A percentile compares a stretch with the other conserved stretches of the same genome.
These are phyloP conservation scores for Odontamblyopus rebecca DNA, from an alignment of 2,797 vertebrate genomes.

Conservation along the genomic window DNA sequence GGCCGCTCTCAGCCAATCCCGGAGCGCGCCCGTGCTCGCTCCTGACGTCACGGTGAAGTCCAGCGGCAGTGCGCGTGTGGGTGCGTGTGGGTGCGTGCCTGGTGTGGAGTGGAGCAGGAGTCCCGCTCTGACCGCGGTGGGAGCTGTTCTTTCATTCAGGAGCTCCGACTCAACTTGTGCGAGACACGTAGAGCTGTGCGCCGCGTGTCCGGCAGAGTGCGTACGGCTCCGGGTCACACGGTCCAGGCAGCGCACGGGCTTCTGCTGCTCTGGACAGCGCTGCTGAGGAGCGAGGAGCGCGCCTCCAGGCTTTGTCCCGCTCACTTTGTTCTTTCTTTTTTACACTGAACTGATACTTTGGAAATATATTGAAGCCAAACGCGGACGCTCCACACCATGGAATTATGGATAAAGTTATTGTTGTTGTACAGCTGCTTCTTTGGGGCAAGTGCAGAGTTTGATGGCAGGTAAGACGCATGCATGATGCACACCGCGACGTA, in stretches of 20 bases:
- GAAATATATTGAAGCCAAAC: slow-evolving; percentile 38
- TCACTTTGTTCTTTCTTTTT: slow-evolving; percentile 22
- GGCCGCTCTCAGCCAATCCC: slow-evolving; percentile 5
- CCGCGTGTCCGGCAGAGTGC: slow-evolving; percentile 61
- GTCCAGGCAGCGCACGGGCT: slow-evolving; percentile 31
- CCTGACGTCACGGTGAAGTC: slow-evolving; percentile 13
- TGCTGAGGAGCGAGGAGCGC: slow-evolving; percentile 33
- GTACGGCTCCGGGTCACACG: slow-evolving; percentile 49
- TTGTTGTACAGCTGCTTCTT: slow-evolving; percentile 77
- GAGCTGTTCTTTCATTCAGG: slow-evolving; percentile 41
- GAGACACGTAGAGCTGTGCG: slow-evolving; percentile 47
- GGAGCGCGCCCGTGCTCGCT: slow-evolving; percentile 7
- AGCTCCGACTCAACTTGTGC: slow-evolving; percentile 48
- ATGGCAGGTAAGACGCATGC: slow-evolving; percentile 84
- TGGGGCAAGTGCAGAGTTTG: slow-evolving; percentile 83
- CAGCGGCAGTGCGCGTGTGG: not conserved
- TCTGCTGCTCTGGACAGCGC: slow-evolving; percentile 37
- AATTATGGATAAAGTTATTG: slow-evolving; percentile 76
- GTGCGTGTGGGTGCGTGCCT: not conserved
- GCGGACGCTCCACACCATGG: slow-evolving; percentile 68
- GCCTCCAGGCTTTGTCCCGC: not conserved
- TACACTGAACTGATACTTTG: slow-evolving; percentile 22
- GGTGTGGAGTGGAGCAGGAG: slow-evolving; percentile 2
- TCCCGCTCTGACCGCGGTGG: slow-evolving; percentile 44
- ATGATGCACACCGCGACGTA: not conserved